These are phyloP conservation scores for Apotomis turbidana DNA, from an alignment of 2,888 invertebrate genomes.

Conservation along the genomic window DNA sequence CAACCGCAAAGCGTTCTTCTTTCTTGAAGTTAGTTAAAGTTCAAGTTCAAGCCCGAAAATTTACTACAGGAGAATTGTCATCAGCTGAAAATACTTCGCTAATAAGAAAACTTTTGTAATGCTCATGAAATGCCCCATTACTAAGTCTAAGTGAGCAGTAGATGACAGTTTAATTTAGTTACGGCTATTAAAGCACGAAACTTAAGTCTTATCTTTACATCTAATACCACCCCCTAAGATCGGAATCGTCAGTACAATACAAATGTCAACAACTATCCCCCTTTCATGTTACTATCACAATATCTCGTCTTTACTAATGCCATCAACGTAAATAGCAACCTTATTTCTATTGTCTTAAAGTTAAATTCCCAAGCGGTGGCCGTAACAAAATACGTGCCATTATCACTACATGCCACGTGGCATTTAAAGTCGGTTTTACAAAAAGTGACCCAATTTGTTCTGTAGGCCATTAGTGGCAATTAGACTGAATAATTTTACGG, in stretches of 20 bases:
- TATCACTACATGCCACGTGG: slow-evolving; percentile 19
- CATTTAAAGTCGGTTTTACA: slow-evolving; percentile 20
- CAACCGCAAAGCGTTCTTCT: too few relatives aligned
- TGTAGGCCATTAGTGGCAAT: slow-evolving; percentile 16
- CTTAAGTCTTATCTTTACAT: slow-evolving; percentile 21
- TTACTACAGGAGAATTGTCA: too few relatives aligned
- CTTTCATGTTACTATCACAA: not conserved
- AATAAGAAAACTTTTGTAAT: too few relatives aligned
- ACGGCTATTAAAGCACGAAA: not conserved
- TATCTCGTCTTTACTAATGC: not conserved
- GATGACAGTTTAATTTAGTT: slow-evolving; percentile 29
- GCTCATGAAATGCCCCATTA: too few relatives aligned
- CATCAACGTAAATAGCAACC: not conserved
- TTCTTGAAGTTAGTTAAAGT: too few relatives aligned
- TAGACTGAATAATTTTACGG: slow-evolving; percentile 22
- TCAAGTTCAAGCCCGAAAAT: too few relatives aligned
- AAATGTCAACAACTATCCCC: slow-evolving; percentile 18
- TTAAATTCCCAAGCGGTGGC: not conserved
- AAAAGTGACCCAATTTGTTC: slow-evolving; percentile 26
- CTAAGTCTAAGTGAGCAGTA: not conserved
- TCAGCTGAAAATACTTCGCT: too few relatives aligned
- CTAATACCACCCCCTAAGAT: slow-evolving; percentile 8
- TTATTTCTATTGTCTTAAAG: not conserved
- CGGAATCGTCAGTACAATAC: slow-evolving; percentile 19
- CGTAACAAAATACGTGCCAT: not conserved